Percentiles rank a stretch among this genome's conserved stretches.
Evolutionary conservation across 2,888 invertebrate genomes (phyloP).

Genomic region (Ptilodon capucinus): DNA sequence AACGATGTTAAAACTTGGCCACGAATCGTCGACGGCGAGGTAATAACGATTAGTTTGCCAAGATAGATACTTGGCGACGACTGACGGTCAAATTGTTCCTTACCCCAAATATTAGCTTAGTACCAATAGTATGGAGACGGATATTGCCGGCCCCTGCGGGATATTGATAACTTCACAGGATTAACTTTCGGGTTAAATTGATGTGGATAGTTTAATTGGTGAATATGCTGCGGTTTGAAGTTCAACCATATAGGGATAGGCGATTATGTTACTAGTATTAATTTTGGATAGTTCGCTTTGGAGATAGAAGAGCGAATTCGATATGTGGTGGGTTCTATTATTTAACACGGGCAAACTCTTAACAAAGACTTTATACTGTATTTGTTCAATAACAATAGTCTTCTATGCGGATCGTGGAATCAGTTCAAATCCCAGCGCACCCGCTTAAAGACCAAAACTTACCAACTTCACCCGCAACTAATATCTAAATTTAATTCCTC

Average conservation of each 20-base stretch:
- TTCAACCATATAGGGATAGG: too few relatives aligned
- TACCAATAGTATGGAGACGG: constrained; percentile 44
- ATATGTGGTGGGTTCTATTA: too few relatives aligned
- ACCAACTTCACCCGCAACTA: constrained; percentile 21
- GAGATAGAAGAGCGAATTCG: too few relatives aligned
- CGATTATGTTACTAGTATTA: too few relatives aligned
- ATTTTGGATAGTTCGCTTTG: too few relatives aligned
- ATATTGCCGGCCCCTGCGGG: constrained; percentile 45
- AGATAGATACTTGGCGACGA: constrained; percentile 21
- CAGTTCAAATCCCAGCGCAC: not conserved
- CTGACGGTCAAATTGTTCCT: constrained; percentile 42
- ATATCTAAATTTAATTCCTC: constrained; percentile 30
- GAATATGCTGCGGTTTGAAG: constrained; percentile 15
- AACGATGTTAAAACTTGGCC: not conserved
- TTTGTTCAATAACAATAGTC: too few relatives aligned
- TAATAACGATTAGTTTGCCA: not conserved
- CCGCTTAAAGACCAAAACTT: constrained; percentile 1
- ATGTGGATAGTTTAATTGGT: constrained; percentile 34
- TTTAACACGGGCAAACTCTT: too few relatives aligned
- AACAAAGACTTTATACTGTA: too few relatives aligned
- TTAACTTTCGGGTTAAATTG: constrained; percentile 40
- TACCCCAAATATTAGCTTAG: constrained; percentile 55
- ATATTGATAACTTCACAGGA: constrained; percentile 39
- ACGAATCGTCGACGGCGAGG: not conserved
- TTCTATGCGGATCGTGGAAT: not conserved